These are phyloP conservation scores for Cryptocephalus moraei DNA, from an alignment of 2,888 invertebrate genomes.

Conservation along the genomic window DNA sequence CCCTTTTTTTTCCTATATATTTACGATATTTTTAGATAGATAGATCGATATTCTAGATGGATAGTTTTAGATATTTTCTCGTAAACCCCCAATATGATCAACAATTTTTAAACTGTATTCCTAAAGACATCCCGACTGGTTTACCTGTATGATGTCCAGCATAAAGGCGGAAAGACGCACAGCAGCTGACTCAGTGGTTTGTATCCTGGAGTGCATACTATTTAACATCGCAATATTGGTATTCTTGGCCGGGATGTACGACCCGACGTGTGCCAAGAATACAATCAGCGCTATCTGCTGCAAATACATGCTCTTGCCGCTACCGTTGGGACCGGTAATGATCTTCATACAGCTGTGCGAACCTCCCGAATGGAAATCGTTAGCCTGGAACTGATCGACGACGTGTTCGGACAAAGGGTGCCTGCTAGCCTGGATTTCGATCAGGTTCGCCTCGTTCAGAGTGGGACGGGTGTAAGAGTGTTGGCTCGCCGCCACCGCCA, in stretches of 20 bases:
- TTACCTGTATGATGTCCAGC: conserved; percentile 72
- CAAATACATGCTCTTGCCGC: conserved; percentile 86
- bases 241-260: conserved; percentile 72
- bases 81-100: no score
- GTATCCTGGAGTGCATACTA: conserved; percentile 66
- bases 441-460: conserved; percentile 28
- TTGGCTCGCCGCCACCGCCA: conserved; percentile 33
- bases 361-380: conserved; percentile 53
- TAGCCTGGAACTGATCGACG: conserved; percentile 60
- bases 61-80: no score
- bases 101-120: no score
- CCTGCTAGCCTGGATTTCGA: conserved; percentile 41
- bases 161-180: conserved; percentile 77
- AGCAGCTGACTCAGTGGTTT: conserved; percentile 66
- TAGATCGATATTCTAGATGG: no score
- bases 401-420: conserved; percentile 67
- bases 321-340: conserved; percentile 82
- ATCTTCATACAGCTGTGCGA: conserved; percentile 56
- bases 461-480: conserved; percentile 32
- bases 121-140: background rate
- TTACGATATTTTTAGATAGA: no score
- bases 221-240: conserved; percentile 64
- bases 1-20: no score
- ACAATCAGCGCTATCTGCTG: conserved; percentile 73
- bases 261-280: conserved; percentile 81